A percentile compares a stretch with the other conserved stretches of the same genome.
Conservation (phyloP, 1,140 invertebrate genomes). For the Probaryconus sp. region DNA sequence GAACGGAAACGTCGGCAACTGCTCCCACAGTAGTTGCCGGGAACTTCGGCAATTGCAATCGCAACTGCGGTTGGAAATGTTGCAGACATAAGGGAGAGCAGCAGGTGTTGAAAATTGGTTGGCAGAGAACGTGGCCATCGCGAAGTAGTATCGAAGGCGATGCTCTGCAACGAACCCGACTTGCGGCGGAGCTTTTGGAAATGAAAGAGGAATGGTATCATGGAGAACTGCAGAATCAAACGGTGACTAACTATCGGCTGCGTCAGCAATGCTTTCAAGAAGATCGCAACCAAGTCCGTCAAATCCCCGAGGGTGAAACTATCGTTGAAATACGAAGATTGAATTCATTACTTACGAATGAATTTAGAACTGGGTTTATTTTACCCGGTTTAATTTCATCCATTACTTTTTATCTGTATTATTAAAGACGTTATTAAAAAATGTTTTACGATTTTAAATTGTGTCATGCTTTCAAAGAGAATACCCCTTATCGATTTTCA, state of each 20-base stretch:
- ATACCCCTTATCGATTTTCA: no score
- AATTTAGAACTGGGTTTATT: no score
- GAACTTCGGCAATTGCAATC: constrained; percentile 44
- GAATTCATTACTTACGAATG: no score
- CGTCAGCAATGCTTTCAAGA: constrained; percentile 29
- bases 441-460: no score
- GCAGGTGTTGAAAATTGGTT: constrained; percentile 51
- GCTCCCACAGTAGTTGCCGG: constrained; percentile 10
- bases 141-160: constrained; percentile 3
- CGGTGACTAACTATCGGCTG: constrained; percentile 24
- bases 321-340: not conserved
- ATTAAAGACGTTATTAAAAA: no score
- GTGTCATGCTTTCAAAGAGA: no score
- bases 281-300: constrained; percentile 20
- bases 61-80: constrained; percentile 21
- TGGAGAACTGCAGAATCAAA: constrained; percentile 6
- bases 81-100: constrained; percentile 19
- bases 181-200: constrained; percentile 1
- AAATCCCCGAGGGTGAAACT: constrained; percentile 25
- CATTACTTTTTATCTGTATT: no score
- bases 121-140: not conserved
- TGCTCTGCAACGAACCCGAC: not conserved
- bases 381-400: no score
- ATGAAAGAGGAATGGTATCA: constrained; percentile 11
- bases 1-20: constrained; percentile 20